A percentile compares a stretch with the other conserved stretches of the same genome.
phyloP scores from a whole-genome alignment of 2,888 invertebrate genomes.

The Xiphydria camelus region DNA sequence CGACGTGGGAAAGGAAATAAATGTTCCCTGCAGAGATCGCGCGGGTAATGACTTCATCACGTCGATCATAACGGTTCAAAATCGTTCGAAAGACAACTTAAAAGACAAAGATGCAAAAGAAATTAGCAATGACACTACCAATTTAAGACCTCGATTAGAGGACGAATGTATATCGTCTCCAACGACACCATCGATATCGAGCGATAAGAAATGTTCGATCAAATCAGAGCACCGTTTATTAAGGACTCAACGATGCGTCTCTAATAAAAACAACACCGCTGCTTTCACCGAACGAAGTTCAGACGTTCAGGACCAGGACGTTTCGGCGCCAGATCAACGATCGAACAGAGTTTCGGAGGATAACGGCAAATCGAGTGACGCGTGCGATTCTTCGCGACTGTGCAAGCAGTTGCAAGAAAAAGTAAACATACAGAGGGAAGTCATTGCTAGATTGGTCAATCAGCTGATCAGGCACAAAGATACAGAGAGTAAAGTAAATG shows the following conservation, averaged over 20 bases:
- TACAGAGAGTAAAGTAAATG: constrained; percentile 29
- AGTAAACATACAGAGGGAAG: constrained; percentile 38
- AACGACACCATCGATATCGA: neutral
- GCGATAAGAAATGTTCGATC: neutral
- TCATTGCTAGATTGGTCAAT: constrained; percentile 40
- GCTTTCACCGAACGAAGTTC: neutral
- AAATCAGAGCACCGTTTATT: neutral
- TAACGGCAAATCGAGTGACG: neutral
- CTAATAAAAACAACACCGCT: neutral
- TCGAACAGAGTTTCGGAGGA: neutral
- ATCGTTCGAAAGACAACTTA: constrained; percentile 10
- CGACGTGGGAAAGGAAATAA: constrained; percentile 7
- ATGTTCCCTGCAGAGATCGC: constrained; percentile 13
- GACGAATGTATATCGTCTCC: neutral
- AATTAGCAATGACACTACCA: neutral
- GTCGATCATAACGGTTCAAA: constrained; percentile 36
- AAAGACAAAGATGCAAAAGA: neutral
- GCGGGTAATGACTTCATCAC: constrained; percentile 29
- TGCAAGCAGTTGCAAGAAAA: constrained; percentile 29
- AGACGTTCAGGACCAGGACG: neutral
- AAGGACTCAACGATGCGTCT: neutral
- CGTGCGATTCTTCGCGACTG: neutral
- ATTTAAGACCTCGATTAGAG: too few species aligned
- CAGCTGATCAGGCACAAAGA: constrained; percentile 42
- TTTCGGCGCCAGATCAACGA: neutral